These are phyloP conservation scores for Siniperca undulata DNA, from an alignment of 2,797 vertebrate species.

Conservation along the genomic window DNA sequence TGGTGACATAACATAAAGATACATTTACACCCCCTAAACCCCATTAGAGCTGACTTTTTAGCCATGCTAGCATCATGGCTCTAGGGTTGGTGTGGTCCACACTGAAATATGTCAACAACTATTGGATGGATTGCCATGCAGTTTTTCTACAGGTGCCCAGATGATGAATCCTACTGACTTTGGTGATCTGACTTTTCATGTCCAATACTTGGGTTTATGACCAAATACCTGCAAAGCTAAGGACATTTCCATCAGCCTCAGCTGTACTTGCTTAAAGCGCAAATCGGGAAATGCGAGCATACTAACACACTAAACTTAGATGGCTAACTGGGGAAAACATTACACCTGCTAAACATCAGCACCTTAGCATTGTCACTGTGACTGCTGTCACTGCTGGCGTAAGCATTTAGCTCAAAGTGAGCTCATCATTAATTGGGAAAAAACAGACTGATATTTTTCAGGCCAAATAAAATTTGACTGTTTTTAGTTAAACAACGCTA, in stretches of 20 bases:
- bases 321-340: not conserved
- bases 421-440: not conserved
- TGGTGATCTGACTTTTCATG: not conserved
- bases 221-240: not conserved
- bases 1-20: conserved; percentile 2
- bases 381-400: too few relatives aligned
- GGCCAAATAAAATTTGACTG: not conserved
- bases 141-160: not conserved
- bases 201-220: not conserved
- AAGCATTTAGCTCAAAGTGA: too few relatives aligned
- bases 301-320: not conserved
- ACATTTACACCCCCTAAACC: not conserved
- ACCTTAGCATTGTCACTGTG: too few relatives aligned
- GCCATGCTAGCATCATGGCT: not conserved
- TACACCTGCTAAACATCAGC: not conserved
- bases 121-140: not conserved
- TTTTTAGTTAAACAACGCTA: not conserved
- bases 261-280: not conserved
- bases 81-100: not conserved
- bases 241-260: not conserved
- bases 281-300: too few relatives aligned
- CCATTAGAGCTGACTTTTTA: not conserved
- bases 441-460: not conserved
- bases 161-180: not conserved
- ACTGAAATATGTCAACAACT: not conserved